A percentile compares a stretch with the other conserved stretches of the same genome.
phyloP scores from a whole-genome alignment of 2,113 vertebrate genomes.

The Nestor notabilis region DNA sequence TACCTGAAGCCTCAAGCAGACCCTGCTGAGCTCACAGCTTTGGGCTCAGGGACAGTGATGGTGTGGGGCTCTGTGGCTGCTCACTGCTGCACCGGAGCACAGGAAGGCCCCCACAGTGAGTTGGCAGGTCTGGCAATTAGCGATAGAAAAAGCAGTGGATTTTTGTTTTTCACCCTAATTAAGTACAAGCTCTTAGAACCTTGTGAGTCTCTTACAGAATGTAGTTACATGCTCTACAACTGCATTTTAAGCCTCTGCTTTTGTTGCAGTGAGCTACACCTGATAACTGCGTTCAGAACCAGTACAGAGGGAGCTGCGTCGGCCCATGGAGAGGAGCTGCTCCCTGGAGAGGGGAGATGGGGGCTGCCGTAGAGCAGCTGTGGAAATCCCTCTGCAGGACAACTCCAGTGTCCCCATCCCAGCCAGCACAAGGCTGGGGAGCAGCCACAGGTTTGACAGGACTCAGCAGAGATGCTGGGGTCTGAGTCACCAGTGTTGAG shows the following conservation, averaged over 20 bases:
- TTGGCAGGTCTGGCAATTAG: fast-evolving
- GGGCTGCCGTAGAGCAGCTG: neutral
- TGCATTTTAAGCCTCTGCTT: neutral
- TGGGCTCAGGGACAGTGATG: neutral
- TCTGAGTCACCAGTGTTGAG: fast-evolving
- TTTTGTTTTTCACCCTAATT: fast-evolving
- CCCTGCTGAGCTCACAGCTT: neutral
- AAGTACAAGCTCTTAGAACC: neutral
- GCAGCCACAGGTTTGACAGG: neutral
- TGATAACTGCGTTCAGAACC: neutral
- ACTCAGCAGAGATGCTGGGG: neutral
- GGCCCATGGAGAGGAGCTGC: fast-evolving
- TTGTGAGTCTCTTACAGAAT: neutral
- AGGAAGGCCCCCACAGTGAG: neutral
- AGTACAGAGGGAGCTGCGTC: neutral
- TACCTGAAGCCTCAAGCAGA: neutral
- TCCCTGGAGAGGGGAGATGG: neutral
- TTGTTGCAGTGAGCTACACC: neutral
- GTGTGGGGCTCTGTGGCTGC: too few species aligned
- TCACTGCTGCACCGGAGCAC: neutral
- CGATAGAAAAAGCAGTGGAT: neutral
- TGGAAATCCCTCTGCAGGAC: neutral
- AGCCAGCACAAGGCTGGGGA: fast-evolving
- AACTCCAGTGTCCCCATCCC: fast-evolving
- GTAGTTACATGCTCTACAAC: neutral